These are phyloP conservation scores for Celastrina argiolus DNA, from an alignment of 2,888 invertebrate genomes.

Conservation along the genomic window DNA sequence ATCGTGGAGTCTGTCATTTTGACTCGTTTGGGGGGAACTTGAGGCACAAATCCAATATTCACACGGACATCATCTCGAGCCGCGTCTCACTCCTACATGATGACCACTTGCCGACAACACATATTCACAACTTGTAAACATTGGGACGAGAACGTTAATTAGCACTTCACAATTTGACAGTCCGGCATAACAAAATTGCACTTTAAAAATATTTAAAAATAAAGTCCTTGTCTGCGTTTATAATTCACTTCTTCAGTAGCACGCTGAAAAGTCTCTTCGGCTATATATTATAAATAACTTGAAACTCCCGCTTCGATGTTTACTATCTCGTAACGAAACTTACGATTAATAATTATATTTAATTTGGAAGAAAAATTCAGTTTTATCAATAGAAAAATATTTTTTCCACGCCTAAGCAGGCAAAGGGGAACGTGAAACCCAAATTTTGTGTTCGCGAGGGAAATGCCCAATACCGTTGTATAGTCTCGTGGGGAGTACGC, in stretches of 20 bases:
- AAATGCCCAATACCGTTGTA: slow-evolving; percentile 79
- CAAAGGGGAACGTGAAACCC: slow-evolving; percentile 70
- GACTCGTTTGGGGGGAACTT: slow-evolving; percentile 24
- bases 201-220: slow-evolving; percentile 30
- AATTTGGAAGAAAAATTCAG: slow-evolving; percentile 17
- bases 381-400: slow-evolving; percentile 41
- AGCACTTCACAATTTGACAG: slow-evolving; percentile 61
- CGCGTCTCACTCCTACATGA: slow-evolving; percentile 54
- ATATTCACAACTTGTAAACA: slow-evolving; percentile 62
- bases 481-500: slow-evolving; percentile 79
- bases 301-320: slow-evolving; percentile 49
- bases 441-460: slow-evolving; percentile 74
- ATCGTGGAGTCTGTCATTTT: slow-evolving; percentile 54
- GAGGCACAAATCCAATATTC: slow-evolving; percentile 2
- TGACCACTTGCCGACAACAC: slow-evolving; percentile 47
- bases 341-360: neutral
- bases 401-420: slow-evolving; percentile 49
- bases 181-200: slow-evolving; percentile 39
- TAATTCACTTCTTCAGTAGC: slow-evolving; percentile 38
- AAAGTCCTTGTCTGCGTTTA: slow-evolving; percentile 33
- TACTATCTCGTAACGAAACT: slow-evolving; percentile 21
- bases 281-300: slow-evolving; percentile 25
- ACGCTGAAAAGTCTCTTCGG: slow-evolving; percentile 23
- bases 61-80: slow-evolving; percentile 26
- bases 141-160: slow-evolving; percentile 52